Percentiles rank a stretch among this genome's conserved stretches.
Evolutionary conservation across 2,888 invertebrate genomes (phyloP).

Genomic region (Sthenelais limicola): DNA sequence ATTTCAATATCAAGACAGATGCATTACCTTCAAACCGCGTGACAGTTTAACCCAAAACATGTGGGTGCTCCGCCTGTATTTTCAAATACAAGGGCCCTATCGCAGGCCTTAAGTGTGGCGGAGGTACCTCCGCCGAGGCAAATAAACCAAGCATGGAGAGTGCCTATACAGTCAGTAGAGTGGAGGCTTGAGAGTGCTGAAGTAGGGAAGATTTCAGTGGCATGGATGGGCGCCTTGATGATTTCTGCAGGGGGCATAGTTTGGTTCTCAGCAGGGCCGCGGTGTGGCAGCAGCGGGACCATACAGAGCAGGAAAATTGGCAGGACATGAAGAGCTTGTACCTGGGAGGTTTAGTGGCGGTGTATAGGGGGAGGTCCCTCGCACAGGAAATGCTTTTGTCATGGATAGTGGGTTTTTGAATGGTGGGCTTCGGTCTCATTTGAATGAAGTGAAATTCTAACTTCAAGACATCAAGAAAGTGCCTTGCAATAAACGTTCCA

Average conservation of each 20-base stretch:
- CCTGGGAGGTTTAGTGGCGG: not conserved
- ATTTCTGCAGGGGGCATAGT: not conserved
- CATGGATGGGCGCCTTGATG: not conserved
- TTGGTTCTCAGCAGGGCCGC: not conserved
- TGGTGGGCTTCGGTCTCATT: too few relatives aligned
- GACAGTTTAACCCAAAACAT: constrained; percentile 23
- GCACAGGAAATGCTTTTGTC: too few relatives aligned
- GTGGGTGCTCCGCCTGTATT: constrained; percentile 21
- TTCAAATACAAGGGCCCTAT: constrained; percentile 20
- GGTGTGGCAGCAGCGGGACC: not conserved
- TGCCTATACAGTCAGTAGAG: not conserved
- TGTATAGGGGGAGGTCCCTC: constrained; percentile 5
- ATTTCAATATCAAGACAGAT: constrained; percentile 7
- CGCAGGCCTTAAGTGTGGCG: constrained; percentile 19
- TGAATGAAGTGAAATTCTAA: too few relatives aligned
- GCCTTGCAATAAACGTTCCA: too few relatives aligned
- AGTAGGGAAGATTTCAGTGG: constrained; percentile 2
- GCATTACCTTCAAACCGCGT: constrained; percentile 10
- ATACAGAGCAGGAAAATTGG: constrained; percentile 12
- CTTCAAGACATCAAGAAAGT: too few relatives aligned
- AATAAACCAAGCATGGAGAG: constrained; percentile 14
- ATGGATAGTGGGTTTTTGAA: too few relatives aligned
- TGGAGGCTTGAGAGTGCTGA: not conserved
- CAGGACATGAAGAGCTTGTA: not conserved
- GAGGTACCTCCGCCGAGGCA: constrained; percentile 7